Percentiles rank a stretch among this genome's conserved stretches.
Evolutionary conservation across 2,888 invertebrate species (phyloP).

Genomic region (Flexamia atlantica): DNA sequence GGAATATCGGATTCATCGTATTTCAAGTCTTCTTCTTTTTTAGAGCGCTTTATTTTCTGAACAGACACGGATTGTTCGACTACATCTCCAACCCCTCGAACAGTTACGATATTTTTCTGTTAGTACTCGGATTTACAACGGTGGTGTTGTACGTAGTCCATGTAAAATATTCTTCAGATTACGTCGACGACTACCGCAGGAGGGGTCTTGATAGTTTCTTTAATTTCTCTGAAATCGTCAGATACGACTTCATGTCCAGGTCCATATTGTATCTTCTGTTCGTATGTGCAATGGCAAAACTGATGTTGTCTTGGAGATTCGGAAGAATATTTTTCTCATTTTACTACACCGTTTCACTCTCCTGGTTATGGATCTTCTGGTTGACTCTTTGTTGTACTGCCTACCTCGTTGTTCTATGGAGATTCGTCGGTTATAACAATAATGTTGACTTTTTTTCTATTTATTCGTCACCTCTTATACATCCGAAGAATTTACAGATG

Average conservation of each 20-base stretch:
- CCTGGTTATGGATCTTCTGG: not conserved
- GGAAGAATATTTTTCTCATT: not conserved
- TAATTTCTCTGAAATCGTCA: not conserved
- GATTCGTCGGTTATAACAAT: not conserved
- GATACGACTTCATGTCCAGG: not conserved
- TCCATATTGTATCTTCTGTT: not conserved
- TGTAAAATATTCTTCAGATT: not conserved
- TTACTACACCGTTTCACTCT: no score
- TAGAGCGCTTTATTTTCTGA: not conserved
- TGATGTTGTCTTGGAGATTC: not conserved
- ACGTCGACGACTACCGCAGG: not conserved
- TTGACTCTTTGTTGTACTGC: not conserved
- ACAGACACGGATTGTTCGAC: not conserved
- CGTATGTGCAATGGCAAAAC: not conserved
- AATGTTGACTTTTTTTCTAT: not conserved
- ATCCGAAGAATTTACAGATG: not conserved
- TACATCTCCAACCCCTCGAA: not conserved
- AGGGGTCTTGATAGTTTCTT: not conserved
- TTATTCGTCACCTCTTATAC: not conserved
- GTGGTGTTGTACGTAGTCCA: not conserved
- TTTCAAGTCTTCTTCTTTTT: not conserved
- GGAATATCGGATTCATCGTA: not conserved
- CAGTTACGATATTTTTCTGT: not conserved
- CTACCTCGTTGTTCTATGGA: no score
- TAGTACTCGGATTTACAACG: not conserved